Evolutionary conservation across 2,888 invertebrate species (phyloP).

Genomic region (Pimpla rufipes): DNA sequence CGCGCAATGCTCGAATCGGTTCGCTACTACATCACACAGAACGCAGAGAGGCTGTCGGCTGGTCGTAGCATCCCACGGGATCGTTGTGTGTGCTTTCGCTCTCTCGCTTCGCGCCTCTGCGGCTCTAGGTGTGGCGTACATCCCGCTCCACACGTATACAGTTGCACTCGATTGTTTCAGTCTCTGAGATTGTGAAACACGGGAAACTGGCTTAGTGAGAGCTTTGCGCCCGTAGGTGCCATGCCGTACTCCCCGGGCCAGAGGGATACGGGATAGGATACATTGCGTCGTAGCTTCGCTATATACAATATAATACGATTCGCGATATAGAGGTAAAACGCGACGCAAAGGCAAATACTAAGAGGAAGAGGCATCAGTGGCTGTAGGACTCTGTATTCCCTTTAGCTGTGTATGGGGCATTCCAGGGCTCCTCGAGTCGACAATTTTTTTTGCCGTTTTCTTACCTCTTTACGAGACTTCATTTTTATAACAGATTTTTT

Average conservation of each 20-base stretch:
- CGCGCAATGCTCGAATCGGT: too few species aligned
- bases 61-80: neutral
- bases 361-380: too few species aligned
- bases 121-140: too few species aligned
- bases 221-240: conserved; percentile 69
- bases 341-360: too few species aligned
- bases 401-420: too few species aligned
- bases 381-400: neutral
- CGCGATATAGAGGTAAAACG: too few species aligned
- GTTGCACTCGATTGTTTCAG: conserved; percentile 79
- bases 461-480: too few species aligned
- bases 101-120: neutral
- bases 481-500: too few species aligned
- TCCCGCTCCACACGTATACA: neutral
- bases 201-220: conserved; percentile 76
- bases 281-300: conserved; percentile 33
- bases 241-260: conserved; percentile 20
- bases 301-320: conserved; percentile 27
- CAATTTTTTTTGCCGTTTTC: too few species aligned
- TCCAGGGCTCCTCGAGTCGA: too few species aligned
- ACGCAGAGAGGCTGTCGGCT: too few species aligned
- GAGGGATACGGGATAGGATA: conserved; percentile 44
- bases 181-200: conserved; percentile 77
- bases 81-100: conserved; percentile 2
- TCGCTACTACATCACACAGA: too few species aligned